phyloP scores from a whole-genome alignment of 23 tunicate genomes.

The Trididemnum clinides region DNA sequence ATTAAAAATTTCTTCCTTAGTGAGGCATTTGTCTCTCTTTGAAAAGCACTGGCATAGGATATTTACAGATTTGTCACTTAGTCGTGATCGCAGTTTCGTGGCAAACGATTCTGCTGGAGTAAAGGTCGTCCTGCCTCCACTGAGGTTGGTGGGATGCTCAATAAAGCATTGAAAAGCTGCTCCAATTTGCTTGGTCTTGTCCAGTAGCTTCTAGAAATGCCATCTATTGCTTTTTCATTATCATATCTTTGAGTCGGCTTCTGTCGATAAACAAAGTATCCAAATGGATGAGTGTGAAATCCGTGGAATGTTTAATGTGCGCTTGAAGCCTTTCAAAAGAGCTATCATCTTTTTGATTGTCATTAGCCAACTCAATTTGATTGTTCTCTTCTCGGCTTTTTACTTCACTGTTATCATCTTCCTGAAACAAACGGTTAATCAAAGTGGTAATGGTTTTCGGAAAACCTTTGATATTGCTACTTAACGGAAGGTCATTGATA shows the following conservation, averaged over 20 bases:
- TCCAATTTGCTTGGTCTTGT: slow-evolving; percentile 48
- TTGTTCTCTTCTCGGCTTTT: slow-evolving; percentile 9
- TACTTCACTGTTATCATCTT: slow-evolving; percentile 7
- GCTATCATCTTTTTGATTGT: slow-evolving; percentile 19
- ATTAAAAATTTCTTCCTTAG: too few relatives aligned
- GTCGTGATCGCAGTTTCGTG: slow-evolving; percentile 20
- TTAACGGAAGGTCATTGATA: neutral
- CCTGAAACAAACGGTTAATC: neutral
- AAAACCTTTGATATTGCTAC: slow-evolving; percentile 23
- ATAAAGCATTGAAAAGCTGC: slow-evolving; percentile 22
- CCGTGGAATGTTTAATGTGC: slow-evolving; percentile 10
- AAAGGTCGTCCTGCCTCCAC: slow-evolving; percentile 40
- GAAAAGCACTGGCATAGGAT: too few relatives aligned
- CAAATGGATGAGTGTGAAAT: slow-evolving; percentile 20
- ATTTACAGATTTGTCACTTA: neutral
- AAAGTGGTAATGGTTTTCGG: slow-evolving; percentile 27
- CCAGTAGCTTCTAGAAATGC: slow-evolving; percentile 32
- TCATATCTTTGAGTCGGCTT: neutral
- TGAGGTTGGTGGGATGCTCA: slow-evolving; percentile 37
- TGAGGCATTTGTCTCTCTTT: too few relatives aligned
- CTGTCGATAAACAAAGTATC: slow-evolving; percentile 2
- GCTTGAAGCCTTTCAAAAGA: slow-evolving; percentile 21
- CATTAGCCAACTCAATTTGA: slow-evolving; percentile 14
- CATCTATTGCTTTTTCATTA: neutral
- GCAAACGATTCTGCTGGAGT: slow-evolving; percentile 35